These are phyloP conservation scores for Telenomus remus DNA, from an alignment of 1,140 invertebrate genomes.

Conservation along the genomic window DNA sequence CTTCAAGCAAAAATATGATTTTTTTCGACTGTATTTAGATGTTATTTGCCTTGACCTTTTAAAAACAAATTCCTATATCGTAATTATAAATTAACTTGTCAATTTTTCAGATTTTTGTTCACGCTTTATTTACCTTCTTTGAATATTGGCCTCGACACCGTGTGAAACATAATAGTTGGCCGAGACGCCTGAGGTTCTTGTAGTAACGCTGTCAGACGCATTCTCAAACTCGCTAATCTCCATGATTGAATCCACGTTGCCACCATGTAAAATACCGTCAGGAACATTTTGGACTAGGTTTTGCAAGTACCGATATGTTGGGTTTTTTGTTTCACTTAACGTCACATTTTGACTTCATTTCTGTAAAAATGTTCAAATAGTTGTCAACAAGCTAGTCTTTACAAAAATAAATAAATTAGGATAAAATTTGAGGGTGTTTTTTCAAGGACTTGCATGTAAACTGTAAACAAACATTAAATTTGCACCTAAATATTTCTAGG, in stretches of 20 bases:
- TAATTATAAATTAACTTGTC: too few relatives aligned
- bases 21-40: too few relatives aligned
- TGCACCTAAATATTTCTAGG: too few relatives aligned
- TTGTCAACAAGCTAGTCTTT: too few relatives aligned
- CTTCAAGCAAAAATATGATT: too few relatives aligned
- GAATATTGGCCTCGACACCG: slow-evolving; percentile 64
- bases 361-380: slow-evolving; percentile 3
- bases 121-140: slow-evolving; percentile 64
- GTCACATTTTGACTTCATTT: slow-evolving; percentile 22
- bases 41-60: too few relatives aligned
- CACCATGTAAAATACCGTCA: slow-evolving; percentile 82
- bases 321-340: neutral
- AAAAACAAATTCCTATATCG: too few relatives aligned
- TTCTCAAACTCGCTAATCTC: slow-evolving; percentile 77
- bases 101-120: neutral
- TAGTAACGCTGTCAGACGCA: slow-evolving; percentile 60
- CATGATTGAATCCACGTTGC: slow-evolving; percentile 81
- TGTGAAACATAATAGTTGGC: slow-evolving; percentile 70
- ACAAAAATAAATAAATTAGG: too few relatives aligned
- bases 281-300: slow-evolving; percentile 71
- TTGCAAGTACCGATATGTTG: neutral
- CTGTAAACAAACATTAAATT: too few relatives aligned
- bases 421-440: too few relatives aligned
- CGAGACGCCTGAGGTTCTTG: slow-evolving; percentile 49
- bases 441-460: too few relatives aligned